These are phyloP conservation scores for Opisthocomus hoazin DNA, from an alignment of 2,113 vertebrate genomes.

Conservation along the genomic window DNA sequence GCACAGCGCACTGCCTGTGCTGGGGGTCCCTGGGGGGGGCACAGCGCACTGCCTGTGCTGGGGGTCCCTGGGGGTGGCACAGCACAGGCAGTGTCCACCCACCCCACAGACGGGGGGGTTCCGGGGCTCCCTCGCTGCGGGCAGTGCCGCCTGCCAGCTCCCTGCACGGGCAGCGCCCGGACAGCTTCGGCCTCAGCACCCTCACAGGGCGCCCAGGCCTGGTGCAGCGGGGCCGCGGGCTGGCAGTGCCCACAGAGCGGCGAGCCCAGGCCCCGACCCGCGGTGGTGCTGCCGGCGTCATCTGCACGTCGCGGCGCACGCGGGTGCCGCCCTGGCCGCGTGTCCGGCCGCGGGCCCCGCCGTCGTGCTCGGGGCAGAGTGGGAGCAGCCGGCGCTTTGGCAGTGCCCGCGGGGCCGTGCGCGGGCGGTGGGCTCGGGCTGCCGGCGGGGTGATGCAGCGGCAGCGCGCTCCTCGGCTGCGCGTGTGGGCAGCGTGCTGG, in stretches of 20 bases:
- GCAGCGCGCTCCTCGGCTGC: not conserved
- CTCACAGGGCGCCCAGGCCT: not conserved
- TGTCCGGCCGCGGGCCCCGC: not conserved
- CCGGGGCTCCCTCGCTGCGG: not conserved
- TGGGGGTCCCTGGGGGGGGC: not conserved
- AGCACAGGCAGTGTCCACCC: not conserved
- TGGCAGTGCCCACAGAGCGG: not conserved
- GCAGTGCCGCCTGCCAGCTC: not conserved
- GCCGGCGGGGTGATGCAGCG: not conserved
- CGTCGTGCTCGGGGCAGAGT: rapidly evolving
- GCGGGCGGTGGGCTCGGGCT: not conserved
- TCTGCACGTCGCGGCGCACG: rapidly evolving
- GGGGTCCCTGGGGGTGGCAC: not conserved
- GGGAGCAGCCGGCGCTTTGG: rapidly evolving
- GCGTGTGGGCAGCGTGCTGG: not conserved
- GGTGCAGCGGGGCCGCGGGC: not conserved
- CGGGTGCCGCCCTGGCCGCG: not conserved
- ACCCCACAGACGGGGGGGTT: not conserved
- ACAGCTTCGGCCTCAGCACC: not conserved
- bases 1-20: not conserved
- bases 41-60: no score
- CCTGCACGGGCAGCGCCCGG: not conserved
- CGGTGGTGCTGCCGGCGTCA: rapidly evolving
- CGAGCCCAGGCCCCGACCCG: not conserved
- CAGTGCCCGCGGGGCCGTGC: rapidly evolving